Conservation (phyloP, 2,113 vertebrate genomes). For the Dasyurus viverrinus region DNA sequence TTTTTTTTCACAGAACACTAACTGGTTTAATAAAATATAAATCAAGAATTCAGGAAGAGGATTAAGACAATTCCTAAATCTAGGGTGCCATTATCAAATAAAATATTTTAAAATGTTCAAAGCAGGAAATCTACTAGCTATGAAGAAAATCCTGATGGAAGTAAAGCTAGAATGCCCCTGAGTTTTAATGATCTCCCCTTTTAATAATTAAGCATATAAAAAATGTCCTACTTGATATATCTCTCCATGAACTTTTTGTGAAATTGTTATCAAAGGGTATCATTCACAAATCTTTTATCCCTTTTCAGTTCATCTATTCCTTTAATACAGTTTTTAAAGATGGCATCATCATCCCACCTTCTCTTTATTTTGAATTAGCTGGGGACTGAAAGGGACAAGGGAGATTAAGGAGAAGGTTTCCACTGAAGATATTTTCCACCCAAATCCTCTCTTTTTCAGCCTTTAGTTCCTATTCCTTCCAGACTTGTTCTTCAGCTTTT, state of each 20-base stretch:
- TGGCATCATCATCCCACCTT: conserved; percentile 99
- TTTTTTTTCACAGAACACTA: conserved; percentile 41
- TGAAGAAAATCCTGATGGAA: conserved; percentile 7
- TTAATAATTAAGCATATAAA: conserved; percentile 66
- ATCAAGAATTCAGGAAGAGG: conserved; percentile 30
- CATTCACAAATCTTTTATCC: conserved; percentile 97
- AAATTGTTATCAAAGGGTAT: conserved; percentile 95
- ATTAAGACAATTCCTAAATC: conserved; percentile 64
- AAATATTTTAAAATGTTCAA: conserved; percentile 55
- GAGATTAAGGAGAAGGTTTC: conserved; percentile 95
- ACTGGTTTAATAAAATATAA: conserved; percentile 61
- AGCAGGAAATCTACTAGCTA: conserved; percentile 39
- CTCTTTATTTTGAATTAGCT: conserved; percentile 96
- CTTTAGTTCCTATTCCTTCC: conserved; percentile 96
- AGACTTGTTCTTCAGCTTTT: too few species aligned
- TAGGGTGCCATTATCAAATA: conserved; percentile 40
- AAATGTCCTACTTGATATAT: conserved; percentile 95
- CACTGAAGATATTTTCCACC: conserved; percentile 98
- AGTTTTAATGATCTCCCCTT: conserved; percentile 61
- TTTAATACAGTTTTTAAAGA: conserved; percentile 99
- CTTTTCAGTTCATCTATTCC: conserved; percentile 96
- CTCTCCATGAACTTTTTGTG: conserved; percentile 98
- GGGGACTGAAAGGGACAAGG: conserved; percentile 90
- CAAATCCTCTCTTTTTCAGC: conserved; percentile 98
- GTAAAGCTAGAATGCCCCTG: conserved; percentile 1